Percentiles rank a stretch among this genome's conserved stretches.
These are phyloP conservation scores for Heliconius himera DNA, from an alignment of 1,140 invertebrate species.

Conservation along the genomic window DNA sequence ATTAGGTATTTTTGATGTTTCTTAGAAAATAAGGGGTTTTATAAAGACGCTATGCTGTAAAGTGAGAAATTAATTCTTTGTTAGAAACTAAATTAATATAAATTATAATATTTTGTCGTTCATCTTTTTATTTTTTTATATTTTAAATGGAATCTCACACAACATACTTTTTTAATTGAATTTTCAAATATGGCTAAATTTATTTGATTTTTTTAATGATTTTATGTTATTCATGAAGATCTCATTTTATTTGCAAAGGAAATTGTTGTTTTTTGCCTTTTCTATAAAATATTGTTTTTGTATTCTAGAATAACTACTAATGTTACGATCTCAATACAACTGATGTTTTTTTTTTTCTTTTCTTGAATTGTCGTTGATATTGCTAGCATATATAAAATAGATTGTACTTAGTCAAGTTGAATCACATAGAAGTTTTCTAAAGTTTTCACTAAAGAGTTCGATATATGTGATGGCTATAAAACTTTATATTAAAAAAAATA, in stretches of 20 bases:
- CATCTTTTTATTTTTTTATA: not conserved
- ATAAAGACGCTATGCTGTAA: not conserved
- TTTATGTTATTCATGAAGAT: constrained; percentile 27
- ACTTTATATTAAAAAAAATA: too few relatives aligned
- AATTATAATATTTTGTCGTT: not conserved
- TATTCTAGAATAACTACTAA: constrained; percentile 1
- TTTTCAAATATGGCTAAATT: not conserved
- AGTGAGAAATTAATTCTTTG: not conserved
- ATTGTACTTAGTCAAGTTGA: too few relatives aligned
- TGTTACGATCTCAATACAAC: constrained; percentile 6
- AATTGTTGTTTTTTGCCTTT: constrained; percentile 1
- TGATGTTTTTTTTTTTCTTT: not conserved
- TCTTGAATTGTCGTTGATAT: not conserved
- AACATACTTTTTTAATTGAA: not conserved
- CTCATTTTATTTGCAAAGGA: constrained; percentile 28
- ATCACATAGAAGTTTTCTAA: too few relatives aligned
- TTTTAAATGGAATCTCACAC: not conserved
- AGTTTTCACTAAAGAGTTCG: too few relatives aligned
- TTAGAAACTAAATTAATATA: not conserved
- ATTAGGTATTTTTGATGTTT: not conserved
- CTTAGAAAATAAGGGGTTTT: not conserved
- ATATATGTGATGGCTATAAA: too few relatives aligned
- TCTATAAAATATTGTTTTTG: constrained; percentile 1
- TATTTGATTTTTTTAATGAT: constrained; percentile 1
- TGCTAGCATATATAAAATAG: not conserved